Percentiles rank a stretch among this genome's conserved stretches.
phyloP scores from a whole-genome alignment of 2,888 invertebrate genomes.

The Lasioglossum pauxillum region DNA sequence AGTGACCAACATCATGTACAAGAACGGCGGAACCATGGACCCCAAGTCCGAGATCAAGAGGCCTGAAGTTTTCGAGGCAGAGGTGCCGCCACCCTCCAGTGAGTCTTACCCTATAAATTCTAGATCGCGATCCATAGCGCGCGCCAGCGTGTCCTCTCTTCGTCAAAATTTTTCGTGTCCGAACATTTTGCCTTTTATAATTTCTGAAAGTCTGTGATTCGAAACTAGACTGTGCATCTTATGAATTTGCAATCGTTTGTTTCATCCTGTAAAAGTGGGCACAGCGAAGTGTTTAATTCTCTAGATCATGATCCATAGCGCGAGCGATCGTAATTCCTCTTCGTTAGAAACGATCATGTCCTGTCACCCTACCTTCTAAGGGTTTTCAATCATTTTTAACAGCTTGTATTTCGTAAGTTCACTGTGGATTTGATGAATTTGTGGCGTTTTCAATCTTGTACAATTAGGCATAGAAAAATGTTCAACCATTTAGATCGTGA shows the following conservation, averaged over 20 bases:
- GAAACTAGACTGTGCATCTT: not conserved
- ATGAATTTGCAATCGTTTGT: not conserved
- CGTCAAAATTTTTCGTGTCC: not conserved
- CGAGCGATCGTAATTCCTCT: too few species aligned
- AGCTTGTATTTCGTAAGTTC: too few species aligned
- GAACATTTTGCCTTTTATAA: not conserved
- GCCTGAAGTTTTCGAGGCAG: slow-evolving; percentile 71
- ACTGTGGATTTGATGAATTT: too few species aligned
- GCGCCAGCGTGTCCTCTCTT: not conserved
- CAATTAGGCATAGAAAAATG: not conserved
- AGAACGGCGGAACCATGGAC: slow-evolving; percentile 73
- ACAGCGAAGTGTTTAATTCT: too few species aligned
- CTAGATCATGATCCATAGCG: too few species aligned
- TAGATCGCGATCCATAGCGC: not conserved
- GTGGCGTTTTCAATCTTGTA: too few species aligned
- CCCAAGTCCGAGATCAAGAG: slow-evolving; percentile 70
- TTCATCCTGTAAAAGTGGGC: too few species aligned
- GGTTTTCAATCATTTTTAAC: too few species aligned
- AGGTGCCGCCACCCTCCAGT: slow-evolving; percentile 71
- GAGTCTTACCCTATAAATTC: slow-evolving; percentile 36
- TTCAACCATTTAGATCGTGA: not conserved
- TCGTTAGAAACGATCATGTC: too few species aligned
- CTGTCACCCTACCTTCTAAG: too few species aligned
- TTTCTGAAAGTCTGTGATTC: not conserved
- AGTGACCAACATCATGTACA: slow-evolving; percentile 65